Percentiles rank a stretch among this genome's conserved stretches.
phyloP scores from a whole-genome alignment of 2,113 vertebrate species.

The Bos indicus region DNA sequence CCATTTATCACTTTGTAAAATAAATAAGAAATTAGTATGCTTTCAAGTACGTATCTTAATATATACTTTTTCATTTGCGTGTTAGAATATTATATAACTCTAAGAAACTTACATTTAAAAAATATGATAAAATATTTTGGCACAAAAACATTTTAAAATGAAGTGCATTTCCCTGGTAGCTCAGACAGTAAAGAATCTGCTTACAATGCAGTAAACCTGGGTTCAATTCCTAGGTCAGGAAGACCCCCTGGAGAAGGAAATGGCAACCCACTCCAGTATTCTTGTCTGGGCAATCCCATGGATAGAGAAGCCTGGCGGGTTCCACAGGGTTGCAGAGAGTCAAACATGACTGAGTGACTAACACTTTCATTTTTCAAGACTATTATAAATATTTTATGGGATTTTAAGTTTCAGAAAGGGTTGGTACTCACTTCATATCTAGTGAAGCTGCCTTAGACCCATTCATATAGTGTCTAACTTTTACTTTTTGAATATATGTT shows the following conservation, averaged over 20 bases:
- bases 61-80: neutral
- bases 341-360: neutral
- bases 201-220: neutral
- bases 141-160: constrained; percentile 46
- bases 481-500: neutral
- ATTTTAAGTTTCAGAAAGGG: constrained; percentile 28
- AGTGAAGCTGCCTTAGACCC: neutral
- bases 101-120: constrained; percentile 24
- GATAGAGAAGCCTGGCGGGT: neutral
- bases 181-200: neutral
- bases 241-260: neutral
- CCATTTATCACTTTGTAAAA: neutral
- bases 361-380: neutral
- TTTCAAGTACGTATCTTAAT: neutral
- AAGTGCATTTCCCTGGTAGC: neutral
- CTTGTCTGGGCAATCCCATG: neutral
- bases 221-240: neutral
- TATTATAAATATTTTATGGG: neutral
- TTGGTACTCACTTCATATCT: constrained; percentile 8
- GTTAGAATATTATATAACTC: neutral
- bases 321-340: neutral
- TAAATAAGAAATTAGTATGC: constrained; percentile 26
- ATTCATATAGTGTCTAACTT: neutral
- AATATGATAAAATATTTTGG: constrained; percentile 18
- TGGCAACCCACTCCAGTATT: neutral